Evolutionary conservation across 2,113 vertebrate species (phyloP), one percentile per base, ranked within the genome.

Genomic region (Edolisoma coerulescens): DNA sequence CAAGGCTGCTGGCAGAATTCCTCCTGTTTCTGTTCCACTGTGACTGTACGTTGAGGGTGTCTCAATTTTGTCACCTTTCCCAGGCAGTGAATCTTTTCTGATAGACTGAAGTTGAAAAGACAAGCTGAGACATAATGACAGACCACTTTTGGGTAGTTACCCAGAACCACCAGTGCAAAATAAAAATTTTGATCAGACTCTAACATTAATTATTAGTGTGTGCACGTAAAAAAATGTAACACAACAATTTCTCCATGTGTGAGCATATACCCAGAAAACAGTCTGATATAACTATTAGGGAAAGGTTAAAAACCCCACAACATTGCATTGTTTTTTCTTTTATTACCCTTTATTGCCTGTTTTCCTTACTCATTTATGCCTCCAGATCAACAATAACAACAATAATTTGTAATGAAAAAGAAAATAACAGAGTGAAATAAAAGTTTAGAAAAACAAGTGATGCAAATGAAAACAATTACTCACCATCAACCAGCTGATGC

Each of bases 401-500:
- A 39, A 33, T 19, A 45, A 78, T 39, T 53, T 61, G 8, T 24
- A 78, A 69, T n/a, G 19, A 39, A 39, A 60, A 52, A 27, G 28
- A 69, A 87, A 69, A 69, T 39, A 24, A 28, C 18, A 45, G 45
- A 37, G 47, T 53, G 19, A 69, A 70, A 61, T 45, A 45, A 69
- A n/a, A 39, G 7, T 28, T 45, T 20, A 61, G 56, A 26, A 44
- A 69, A 59, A 78, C 28, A 45, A 69, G 54, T 2, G 2, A 37
- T 69, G 23, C 23, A 69, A 53, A 69, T 45, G 15, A 61, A 69
- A 87, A 33, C 22, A 52, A 16, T 60, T 61, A 6, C 19, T n/a
- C 39, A 45, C 11, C 39, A 53, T 30, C 19, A 33, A 28, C 9
- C 8, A 44, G 11, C 2, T 0, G 0, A 61, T 9, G 5, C 12